Conservation (phyloP, 1,140 invertebrate species). For the Drosophila paulistorum region DNA sequence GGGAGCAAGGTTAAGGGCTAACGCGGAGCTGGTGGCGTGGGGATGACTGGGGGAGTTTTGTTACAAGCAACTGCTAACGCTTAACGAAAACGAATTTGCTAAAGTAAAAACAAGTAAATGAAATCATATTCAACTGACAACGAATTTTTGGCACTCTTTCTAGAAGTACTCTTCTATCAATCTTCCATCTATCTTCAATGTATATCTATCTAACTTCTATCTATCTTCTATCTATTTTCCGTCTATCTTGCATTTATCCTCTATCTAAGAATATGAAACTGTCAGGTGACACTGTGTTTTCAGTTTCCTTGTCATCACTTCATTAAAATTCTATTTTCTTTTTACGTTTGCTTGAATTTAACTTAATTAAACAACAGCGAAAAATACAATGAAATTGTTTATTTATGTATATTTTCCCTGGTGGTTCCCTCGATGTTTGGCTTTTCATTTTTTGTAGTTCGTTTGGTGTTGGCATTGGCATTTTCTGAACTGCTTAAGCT, state of each 20-base stretch:
- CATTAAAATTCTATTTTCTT: not conserved
- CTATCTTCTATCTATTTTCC: too few species aligned
- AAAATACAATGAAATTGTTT: conserved; percentile 6
- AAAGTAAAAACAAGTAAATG: conserved; percentile 15
- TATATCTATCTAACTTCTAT: too few species aligned
- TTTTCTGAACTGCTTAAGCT: conserved; percentile 1
- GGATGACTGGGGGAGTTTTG: not conserved
- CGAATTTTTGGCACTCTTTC: not conserved
- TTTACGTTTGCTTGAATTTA: not conserved
- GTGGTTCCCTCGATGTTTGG: not conserved
- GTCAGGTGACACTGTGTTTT: too few species aligned
- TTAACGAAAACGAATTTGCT: conserved; percentile 21
- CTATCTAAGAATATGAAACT: too few species aligned
- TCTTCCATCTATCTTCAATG: too few species aligned
- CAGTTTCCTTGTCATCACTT: not conserved
- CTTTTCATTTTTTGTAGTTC: not conserved
- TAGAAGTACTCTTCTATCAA: too few species aligned
- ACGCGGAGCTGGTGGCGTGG: not conserved
- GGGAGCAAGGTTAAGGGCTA: conserved; percentile 5
- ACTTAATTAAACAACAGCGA: conserved; percentile 1
- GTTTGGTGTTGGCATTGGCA: not conserved
- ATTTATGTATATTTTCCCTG: not conserved
- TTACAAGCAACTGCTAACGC: conserved; percentile 17
- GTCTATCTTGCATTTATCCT: too few species aligned
- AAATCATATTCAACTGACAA: not conserved